These are phyloP conservation scores for Microtus ochrogaster DNA, from an alignment of 2,113 vertebrate species.

Conservation along the genomic window DNA sequence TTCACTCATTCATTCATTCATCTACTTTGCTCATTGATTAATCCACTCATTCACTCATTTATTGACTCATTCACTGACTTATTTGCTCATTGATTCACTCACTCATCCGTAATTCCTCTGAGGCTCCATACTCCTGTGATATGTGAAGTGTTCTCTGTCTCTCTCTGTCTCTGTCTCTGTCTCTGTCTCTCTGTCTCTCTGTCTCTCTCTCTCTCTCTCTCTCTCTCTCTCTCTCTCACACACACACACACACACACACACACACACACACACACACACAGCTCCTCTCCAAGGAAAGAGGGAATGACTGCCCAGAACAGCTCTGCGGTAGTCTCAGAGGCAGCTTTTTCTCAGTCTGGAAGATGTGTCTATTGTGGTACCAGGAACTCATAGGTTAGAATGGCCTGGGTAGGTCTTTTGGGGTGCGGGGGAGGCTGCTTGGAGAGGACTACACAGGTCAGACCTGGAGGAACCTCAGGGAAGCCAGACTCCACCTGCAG, in stretches of 20 bases:
- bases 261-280: not conserved
- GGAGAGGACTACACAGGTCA: not conserved
- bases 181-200: too few relatives aligned
- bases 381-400: not conserved
- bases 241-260: not conserved
- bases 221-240: too few relatives aligned
- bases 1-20: rapidly evolving
- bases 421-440: rapidly evolving
- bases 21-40: rapidly evolving
- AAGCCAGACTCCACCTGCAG: not conserved
- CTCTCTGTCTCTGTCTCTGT: not conserved
- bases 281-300: not conserved
- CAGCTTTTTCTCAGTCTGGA: not conserved
- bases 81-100: too few relatives aligned
- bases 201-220: not conserved
- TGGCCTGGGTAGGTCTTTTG: not conserved
- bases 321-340: rapidly evolving
- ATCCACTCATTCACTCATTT: too few relatives aligned
- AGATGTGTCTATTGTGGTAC: not conserved
- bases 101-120: too few relatives aligned
- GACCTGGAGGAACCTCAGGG: not conserved
- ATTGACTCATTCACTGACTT: too few relatives aligned
- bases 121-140: rapidly evolving
- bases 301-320: not conserved
- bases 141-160: not conserved